Base-by-base conservation (phyloP, 2,797 vertebrate genomes). In the Aselliscus stoliczkanus region DNA sequence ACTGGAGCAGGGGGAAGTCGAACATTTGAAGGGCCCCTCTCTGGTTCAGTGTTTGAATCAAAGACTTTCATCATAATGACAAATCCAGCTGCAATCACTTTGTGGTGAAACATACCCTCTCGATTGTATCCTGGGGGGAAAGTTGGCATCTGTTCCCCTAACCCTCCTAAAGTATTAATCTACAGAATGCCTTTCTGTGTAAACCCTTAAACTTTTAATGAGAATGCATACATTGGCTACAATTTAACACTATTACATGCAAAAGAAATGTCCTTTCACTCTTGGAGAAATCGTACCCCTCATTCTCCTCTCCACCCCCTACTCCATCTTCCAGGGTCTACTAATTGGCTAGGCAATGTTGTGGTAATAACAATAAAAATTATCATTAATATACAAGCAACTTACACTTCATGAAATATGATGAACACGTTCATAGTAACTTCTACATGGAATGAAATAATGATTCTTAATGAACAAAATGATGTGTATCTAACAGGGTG, bases 81-180 rank as follows among this genome's bases (percentile, higher is more conserved):
- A 97, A 97, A 96, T 90, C 92, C 98, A 98, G 97, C 97, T 98
- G 97, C 93, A 97, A 93, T 96, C 75, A 82, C 77, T 98, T 97
- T 94, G 91, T 82, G 92, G 82, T 91, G 96, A 98, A 98, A 97
- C 75, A 65, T 42, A 97, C 92, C 92, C 93, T 97, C 94, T 96
- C 80, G 81, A 95, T 89, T 98, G 88, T 88, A 80, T 77, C 94
- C 97, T 97, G 77, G 96, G 93, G 85, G 86, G 18, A 62, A 97
- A 88, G 58, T 4, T 97, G 84, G 95, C 95, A 97, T 97, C 97
- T 97, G 94, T 93, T 98, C 88, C 81, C 77, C 44, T 90, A 97
- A 82, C 72, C 39, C 88, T 79, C 72, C 72, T 52, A 44, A 44
- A 91, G 64, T 37, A 82, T 47, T 37, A 54, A 50, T 93, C 93